phyloP scores from a whole-genome alignment of 2,797 vertebrate genomes.

The Sebastes nivosus region DNA sequence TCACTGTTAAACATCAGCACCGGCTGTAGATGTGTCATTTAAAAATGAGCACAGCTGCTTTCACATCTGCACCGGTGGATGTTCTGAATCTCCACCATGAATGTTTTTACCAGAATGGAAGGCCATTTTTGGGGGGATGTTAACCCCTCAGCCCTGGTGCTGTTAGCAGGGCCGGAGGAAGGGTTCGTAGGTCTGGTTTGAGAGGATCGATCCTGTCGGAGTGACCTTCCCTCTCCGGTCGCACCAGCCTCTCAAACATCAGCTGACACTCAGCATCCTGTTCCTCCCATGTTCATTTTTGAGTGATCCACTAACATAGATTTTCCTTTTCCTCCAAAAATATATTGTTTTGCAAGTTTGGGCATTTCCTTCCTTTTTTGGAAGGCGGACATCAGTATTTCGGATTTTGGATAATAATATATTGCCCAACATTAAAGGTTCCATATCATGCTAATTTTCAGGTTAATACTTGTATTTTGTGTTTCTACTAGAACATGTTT shows the following conservation, averaged over 20 bases:
- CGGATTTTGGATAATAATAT: not conserved
- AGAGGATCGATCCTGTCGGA: not conserved
- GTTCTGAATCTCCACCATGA: not conserved
- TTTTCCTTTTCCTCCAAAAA: not conserved
- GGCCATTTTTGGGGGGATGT: not conserved
- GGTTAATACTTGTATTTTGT: no score
- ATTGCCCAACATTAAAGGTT: no score
- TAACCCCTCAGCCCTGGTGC: not conserved
- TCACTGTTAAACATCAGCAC: not conserved
- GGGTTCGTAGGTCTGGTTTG: not conserved
- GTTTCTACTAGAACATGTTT: no score
- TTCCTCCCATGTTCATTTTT: no score
- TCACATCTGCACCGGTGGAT: not conserved
- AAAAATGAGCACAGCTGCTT: not conserved
- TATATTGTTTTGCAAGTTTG: not conserved
- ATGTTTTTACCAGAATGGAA: no score
- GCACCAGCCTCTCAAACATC: not conserved
- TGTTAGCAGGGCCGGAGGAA: not conserved
- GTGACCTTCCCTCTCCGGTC: conserved; percentile 10
- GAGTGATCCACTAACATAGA: conserved; percentile 2
- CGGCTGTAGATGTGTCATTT: not conserved
- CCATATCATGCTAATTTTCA: no score
- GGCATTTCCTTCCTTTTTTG: not conserved
- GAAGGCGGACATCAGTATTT: not conserved
- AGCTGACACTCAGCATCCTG: not conserved